Conservation (phyloP, 2,113 vertebrate genomes). For the Heliornis fulica region DNA sequence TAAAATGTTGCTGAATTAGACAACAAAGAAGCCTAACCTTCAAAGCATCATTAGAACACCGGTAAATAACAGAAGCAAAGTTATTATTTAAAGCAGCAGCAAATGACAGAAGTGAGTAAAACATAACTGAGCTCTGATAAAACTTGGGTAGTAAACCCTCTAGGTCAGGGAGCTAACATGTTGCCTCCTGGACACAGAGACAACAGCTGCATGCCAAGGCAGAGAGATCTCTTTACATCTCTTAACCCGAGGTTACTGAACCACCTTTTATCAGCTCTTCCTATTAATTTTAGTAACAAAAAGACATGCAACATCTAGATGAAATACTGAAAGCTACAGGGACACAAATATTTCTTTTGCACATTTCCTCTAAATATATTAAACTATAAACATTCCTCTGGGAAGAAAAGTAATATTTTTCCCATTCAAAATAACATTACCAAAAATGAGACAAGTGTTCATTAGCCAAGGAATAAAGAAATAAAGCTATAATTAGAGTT, state of each 20-base stretch:
- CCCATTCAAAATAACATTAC: not conserved
- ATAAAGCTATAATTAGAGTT: not conserved
- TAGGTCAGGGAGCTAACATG: not conserved
- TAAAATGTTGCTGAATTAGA: constrained; percentile 31
- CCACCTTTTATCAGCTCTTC: not conserved
- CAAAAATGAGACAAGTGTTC: not conserved
- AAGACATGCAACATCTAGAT: not conserved
- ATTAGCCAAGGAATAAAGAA: not conserved
- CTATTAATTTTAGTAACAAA: not conserved
- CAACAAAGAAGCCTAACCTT: not conserved
- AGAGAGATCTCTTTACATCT: not conserved
- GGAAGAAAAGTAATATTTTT: not conserved
- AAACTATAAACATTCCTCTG: not conserved
- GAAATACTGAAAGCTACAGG: not conserved
- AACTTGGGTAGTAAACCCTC: not conserved
- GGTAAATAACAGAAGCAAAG: not conserved
- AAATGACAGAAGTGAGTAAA: not conserved
- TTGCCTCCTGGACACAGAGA: not conserved
- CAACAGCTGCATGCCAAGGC: not conserved
- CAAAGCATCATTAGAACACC: not conserved
- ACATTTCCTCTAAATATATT: not conserved
- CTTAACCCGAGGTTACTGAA: not conserved
- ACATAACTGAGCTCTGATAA: not conserved
- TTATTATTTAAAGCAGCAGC: not conserved
- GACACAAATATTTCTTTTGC: not conserved